phyloP scores from a whole-genome alignment of 37 sponge, comb jelly and placozoan species.

The Haliclona indistincta region DNA sequence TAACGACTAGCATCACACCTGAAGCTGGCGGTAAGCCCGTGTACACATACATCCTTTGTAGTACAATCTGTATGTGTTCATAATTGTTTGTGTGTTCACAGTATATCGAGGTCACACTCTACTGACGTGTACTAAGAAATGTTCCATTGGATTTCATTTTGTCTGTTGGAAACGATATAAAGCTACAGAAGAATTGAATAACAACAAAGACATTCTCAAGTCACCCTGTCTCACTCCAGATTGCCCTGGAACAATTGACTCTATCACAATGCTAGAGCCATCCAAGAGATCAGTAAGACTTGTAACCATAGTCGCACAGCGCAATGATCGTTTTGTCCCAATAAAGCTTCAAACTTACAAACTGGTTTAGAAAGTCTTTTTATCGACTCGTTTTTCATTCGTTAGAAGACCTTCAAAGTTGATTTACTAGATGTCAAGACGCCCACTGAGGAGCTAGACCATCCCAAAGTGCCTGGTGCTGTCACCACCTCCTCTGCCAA shows the following conservation, averaged over 20 bases:
- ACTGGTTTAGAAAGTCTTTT: too few relatives aligned
- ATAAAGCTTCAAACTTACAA: too few relatives aligned
- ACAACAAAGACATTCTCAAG: conserved; percentile 31
- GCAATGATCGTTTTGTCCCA: too few relatives aligned
- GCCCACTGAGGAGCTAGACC: too few relatives aligned
- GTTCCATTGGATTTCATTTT: conserved; percentile 33
- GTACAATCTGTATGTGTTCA: not conserved
- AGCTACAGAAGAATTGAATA: not conserved
- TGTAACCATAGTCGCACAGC: too few relatives aligned
- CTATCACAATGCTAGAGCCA: not conserved
- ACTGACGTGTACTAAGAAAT: conserved; percentile 27
- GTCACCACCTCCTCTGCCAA: too few relatives aligned
- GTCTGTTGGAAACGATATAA: conserved; percentile 45
- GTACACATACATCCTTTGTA: not conserved
- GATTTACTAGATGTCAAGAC: too few relatives aligned
- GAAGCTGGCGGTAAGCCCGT: conserved; percentile 6
- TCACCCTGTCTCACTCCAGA: conserved; percentile 44
- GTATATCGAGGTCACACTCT: conserved; percentile 40
- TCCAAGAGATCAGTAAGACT: not conserved
- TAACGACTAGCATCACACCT: conserved; percentile 10
- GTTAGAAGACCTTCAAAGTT: too few relatives aligned
- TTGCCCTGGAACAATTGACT: conserved; percentile 25
- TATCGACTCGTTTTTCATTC: too few relatives aligned
- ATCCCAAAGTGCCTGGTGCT: too few relatives aligned
- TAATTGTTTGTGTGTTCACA: not conserved